These are phyloP conservation scores for Lithobates pipiens DNA, from an alignment of 2,797 vertebrate genomes.

Conservation along the genomic window DNA sequence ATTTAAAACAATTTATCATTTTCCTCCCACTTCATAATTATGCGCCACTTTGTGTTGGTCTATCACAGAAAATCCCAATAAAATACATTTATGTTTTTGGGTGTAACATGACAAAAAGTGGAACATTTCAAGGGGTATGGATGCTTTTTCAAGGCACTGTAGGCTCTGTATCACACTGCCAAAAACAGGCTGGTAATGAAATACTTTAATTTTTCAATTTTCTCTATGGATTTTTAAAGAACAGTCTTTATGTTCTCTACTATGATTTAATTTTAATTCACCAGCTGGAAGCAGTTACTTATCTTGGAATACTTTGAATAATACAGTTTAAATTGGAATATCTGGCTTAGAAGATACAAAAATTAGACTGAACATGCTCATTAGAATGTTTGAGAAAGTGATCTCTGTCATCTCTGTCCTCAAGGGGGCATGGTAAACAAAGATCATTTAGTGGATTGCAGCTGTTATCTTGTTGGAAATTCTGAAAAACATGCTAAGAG, in stretches of 20 bases:
- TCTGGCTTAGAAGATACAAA: slow-evolving; percentile 11
- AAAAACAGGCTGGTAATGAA: neutral
- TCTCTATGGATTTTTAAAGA: neutral
- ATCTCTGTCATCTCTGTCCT: slow-evolving; percentile 23
- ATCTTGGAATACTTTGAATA: neutral
- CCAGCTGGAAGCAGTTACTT: neutral
- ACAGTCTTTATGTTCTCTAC: neutral
- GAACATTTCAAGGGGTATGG: too few species aligned
- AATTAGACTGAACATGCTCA: slow-evolving; percentile 23
- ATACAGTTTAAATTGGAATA: slow-evolving; percentile 11
- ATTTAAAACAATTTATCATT: too few species aligned
- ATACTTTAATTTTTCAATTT: neutral
- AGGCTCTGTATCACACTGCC: neutral
- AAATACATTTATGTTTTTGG: too few species aligned
- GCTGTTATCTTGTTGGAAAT: neutral
- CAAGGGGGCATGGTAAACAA: neutral
- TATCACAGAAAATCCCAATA: too few species aligned
- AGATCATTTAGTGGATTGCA: neutral
- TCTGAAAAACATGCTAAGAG: too few species aligned
- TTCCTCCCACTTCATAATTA: too few species aligned
- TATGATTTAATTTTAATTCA: slow-evolving; percentile 10
- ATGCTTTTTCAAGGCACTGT: too few species aligned
- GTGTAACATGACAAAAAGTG: too few species aligned
- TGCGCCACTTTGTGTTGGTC: too few species aligned
- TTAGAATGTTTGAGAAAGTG: slow-evolving; percentile 11